These are phyloP conservation scores for Nysson spinosus DNA, from an alignment of 2,888 invertebrate genomes.

Conservation along the genomic window DNA sequence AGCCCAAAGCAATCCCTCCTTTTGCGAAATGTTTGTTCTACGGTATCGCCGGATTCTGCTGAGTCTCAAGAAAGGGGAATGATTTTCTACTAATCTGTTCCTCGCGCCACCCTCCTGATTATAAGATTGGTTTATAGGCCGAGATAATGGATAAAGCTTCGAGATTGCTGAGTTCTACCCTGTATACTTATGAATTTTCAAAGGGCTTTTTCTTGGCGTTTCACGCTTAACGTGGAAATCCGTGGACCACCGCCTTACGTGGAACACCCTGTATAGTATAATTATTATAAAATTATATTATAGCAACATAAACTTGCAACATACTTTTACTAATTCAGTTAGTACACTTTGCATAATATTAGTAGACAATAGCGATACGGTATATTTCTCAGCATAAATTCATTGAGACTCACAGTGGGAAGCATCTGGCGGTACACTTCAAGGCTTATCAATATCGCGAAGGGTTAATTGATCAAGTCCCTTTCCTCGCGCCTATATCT, in stretches of 20 bases:
- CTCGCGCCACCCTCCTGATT: conserved; percentile 17
- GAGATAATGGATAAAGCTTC: conserved; percentile 18
- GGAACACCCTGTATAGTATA: too few relatives aligned
- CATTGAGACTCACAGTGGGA: too few relatives aligned
- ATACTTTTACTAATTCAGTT: too few relatives aligned
- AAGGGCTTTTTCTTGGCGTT: too few relatives aligned
- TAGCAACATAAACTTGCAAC: too few relatives aligned
- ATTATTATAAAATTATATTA: too few relatives aligned
- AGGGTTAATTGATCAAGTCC: conserved; percentile 68
- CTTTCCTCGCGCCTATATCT: conserved; percentile 56
- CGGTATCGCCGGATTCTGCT: conserved; percentile 57
- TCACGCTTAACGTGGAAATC: too few relatives aligned
- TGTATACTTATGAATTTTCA: too few relatives aligned
- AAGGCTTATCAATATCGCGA: conserved; percentile 58
- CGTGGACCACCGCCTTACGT: too few relatives aligned
- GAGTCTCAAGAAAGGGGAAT: conserved; percentile 52
- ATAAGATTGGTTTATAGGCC: conserved; percentile 18
- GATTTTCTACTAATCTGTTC: conserved; percentile 56
- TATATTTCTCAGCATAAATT: conserved; percentile 5
- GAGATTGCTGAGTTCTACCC: neutral
- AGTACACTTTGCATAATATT: neutral
- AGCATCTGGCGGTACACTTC: conserved; percentile 40
- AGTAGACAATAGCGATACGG: neutral
- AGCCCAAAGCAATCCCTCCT: conserved; percentile 11
- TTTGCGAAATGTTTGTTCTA: conserved; percentile 53